Evolutionary conservation across 2,888 invertebrate species (phyloP), one percentile per base, ranked within the genome.

Genomic region (Globia sparganii): DNA sequence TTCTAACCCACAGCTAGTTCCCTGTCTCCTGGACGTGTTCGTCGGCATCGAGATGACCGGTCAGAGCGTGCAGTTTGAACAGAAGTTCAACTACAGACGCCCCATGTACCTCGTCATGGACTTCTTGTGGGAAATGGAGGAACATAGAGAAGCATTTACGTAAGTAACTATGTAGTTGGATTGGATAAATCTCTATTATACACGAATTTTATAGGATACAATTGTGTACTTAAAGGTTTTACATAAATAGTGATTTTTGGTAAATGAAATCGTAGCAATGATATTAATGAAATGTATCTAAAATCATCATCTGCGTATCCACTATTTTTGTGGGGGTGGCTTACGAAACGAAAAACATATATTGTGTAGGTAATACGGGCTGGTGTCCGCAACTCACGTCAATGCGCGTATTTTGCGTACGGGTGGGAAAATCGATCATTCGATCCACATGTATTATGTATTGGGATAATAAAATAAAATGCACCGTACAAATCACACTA

Each of bases 11-110:
- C 94, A 99, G 97, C 97, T 99, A 78, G 98, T 98, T 21, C 97
- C 97, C 65, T 98, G 98, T 91, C 95, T 99, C 46, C 95, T 99
- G 75, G 97, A 99, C 91, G 99, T 99, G 15, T 99, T 99, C 94
- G 99, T 99, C n/a, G 98, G 98, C 85, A 99, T 99, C 81, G 99
- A 99, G 96, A 99, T 99, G 98, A 99, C 99, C 0, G 99, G 99
- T 0, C 99, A 99, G 93, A 98, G 98, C 91, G 99, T 99, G 34
- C 98, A 99, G 90, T 99, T 99, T 92, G 99, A 99, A 92, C 99
- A 99, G 94, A 99, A 99, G 95, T 99, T 99, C 94, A 99, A 99
- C 94, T 99, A 99, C 93, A 97, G 99, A 37, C 97, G 99, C 61
- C 99, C 99, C 3, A 99, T 99, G 99, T 99, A 99, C 92, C 97